Evolutionary conservation across 2,113 vertebrate genomes (phyloP), one percentile per base, ranked within the genome.

Genomic region (Vombatus ursinus): DNA sequence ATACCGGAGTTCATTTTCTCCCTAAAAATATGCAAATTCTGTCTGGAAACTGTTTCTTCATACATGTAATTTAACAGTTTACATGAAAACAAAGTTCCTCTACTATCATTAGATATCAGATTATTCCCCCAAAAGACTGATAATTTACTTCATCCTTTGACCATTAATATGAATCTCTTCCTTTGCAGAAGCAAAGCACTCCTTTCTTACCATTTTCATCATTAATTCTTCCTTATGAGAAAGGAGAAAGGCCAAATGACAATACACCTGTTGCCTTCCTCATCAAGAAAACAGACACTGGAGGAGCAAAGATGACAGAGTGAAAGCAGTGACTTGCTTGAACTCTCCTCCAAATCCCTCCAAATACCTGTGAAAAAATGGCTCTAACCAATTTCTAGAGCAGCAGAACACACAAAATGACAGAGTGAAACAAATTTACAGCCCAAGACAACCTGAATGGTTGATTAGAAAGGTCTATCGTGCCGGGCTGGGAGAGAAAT

Each of bases 251-350:
- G 53, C 24, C 22, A 54, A 54, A 6, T 4, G 25, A 26, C 25
- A 54, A 28, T 9, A 28, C 23, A 57, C 8, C 8, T 57, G 25
- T 28, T 28, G 8, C 25, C 26, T 26, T 57, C 26, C 26, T 54
- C 53, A 54, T 1, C 53, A 54, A 54, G 53, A 51, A 52, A 52
- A 52, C 54, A 68, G 48, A 90, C 47, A 93, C 97, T 94, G 31
- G n/a, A n/a, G n/a, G n/a, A n/a, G n/a, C n/a, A n/a, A n/a, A n/a
- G n/a, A n/a, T n/a, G n/a, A n/a, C n/a, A n/a, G n/a, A n/a, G n/a
- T n/a, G n/a, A n/a, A n/a, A n/a, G n/a, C n/a, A n/a, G n/a, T n/a
- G n/a, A n/a, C n/a, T n/a, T n/a, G n/a, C n/a, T n/a, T n/a, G n/a
- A n/a, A n/a, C n/a, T n/a, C n/a, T n/a, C n/a, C n/a, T n/a, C n/a